Evolutionary conservation across 2,113 vertebrate genomes (phyloP), one percentile per base, ranked within the genome.

Genomic region (Seriola aureovittata): DNA sequence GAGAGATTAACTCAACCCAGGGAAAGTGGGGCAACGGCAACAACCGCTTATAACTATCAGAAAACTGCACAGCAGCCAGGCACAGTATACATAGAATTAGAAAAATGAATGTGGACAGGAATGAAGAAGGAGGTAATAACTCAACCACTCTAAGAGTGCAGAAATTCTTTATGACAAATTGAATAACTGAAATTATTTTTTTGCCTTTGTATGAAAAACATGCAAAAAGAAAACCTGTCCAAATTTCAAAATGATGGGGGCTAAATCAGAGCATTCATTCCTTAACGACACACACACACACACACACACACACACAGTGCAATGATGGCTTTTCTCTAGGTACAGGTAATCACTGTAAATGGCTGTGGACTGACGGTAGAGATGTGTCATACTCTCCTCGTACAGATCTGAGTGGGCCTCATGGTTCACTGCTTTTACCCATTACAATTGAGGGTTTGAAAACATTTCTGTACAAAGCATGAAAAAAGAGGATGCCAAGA

Each of bases 11-110:
- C 74, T 79, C 74, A 29, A 62, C 80, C 68, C 44, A 1, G 84
- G 67, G 54, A 87, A 90, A 92, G 80, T 91, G 76, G 92, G 91
- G 67, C 91, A 92, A 68, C 5, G 11, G 71, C 76, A 87, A 74
- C 82, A 90, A 81, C 54, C 32, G 87, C 78, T 92, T 87, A 92
- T 82, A 48, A 88, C 7, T 59, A 70, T 74, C 80, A 82, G 83
- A 69, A 70, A 75, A 76, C 69, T 71, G 75, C 50, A 54, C 40
- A 75, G 25, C 76, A 76, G 67, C 60, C 59, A 66, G 14, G 17
- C 32, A 3, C 36, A 11, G 21, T 48, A 10, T 4, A 25, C 14
- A 34, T 0, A 13, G 55, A 19, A 36, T 29, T 1, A 19, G 67
- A 68, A 5, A 23, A 25, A 60, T 3, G 4, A 58, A 68, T 29